phyloP scores from a whole-genome alignment of 2,888 invertebrate genomes.

The Diabrotica balteata region DNA sequence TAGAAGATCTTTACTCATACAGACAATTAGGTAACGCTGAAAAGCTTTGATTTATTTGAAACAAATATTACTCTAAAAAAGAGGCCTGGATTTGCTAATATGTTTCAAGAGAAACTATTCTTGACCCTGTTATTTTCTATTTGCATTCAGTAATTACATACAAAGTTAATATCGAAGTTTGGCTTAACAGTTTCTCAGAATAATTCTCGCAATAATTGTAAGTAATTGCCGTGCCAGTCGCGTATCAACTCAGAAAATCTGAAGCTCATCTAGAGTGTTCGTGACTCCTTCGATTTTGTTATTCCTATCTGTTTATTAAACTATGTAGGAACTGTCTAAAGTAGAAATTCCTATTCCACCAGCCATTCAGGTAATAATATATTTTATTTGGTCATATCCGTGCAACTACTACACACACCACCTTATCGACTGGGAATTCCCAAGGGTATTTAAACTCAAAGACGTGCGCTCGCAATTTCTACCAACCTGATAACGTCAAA shows the following conservation, averaged over 20 bases:
- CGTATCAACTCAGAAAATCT: conserved; percentile 29
- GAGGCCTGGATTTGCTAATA: too few species aligned
- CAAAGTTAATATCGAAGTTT: too few species aligned
- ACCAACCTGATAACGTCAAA: conserved; percentile 57
- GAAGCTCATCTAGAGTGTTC: conserved; percentile 29
- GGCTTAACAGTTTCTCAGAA: background rate
- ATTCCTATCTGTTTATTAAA: conserved; percentile 43
- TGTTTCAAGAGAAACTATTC: too few species aligned
- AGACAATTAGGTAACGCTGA: too few species aligned
- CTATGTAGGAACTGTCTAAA: conserved; percentile 50
- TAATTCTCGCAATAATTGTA: conserved; percentile 19
- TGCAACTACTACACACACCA: conserved; percentile 47
- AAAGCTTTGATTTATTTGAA: too few species aligned
- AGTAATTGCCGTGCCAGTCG: conserved; percentile 17
- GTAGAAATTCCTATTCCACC: conserved; percentile 54
- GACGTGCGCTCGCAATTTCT: conserved; percentile 56
- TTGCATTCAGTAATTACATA: too few species aligned
- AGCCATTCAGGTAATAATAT: conserved; percentile 57
- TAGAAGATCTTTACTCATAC: too few species aligned
- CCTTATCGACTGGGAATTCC: conserved; percentile 57
- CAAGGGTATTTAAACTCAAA: conserved; percentile 58
- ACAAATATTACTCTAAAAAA: too few species aligned
- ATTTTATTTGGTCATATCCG: conserved; percentile 57
- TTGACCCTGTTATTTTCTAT: too few species aligned
- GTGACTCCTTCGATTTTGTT: conserved; percentile 41